Conservation (phyloP, 2,888 invertebrate genomes). For the Sceliomorpha sp. region DNA sequence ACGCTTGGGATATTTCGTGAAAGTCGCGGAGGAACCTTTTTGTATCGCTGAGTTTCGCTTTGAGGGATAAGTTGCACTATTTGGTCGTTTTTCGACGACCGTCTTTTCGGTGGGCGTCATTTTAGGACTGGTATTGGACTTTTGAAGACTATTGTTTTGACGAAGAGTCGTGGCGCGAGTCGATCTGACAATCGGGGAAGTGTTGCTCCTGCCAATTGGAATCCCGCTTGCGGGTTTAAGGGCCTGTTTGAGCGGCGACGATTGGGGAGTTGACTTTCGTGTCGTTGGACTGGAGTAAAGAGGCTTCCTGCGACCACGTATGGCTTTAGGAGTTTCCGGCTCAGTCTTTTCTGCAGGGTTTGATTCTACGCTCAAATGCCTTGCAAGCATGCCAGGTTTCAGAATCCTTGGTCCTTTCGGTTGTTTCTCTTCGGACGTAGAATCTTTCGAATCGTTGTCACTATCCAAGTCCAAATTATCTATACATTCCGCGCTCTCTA, state of each 20-base stretch:
- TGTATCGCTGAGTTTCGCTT: slow-evolving; percentile 71
- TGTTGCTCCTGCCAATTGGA: slow-evolving; percentile 73
- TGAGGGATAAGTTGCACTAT: slow-evolving; percentile 55
- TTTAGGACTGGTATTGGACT: slow-evolving; percentile 67
- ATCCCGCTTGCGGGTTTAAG: slow-evolving; percentile 62
- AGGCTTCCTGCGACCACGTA: slow-evolving; percentile 86
- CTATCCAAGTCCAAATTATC: slow-evolving; percentile 25
- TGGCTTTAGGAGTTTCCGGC: slow-evolving; percentile 81
- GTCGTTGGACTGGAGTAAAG: slow-evolving; percentile 82
- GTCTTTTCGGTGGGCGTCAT: slow-evolving; percentile 59
- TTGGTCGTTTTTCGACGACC: slow-evolving; percentile 59
- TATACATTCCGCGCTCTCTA: slow-evolving; percentile 31
- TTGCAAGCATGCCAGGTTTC: slow-evolving; percentile 78
- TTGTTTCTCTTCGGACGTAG: slow-evolving; percentile 63
- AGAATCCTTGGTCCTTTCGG: slow-evolving; percentile 80
- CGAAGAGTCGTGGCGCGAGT: slow-evolving; percentile 73
- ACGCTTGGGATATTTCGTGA: slow-evolving; percentile 68
- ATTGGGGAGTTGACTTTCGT: slow-evolving; percentile 72
- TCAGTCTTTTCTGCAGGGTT: slow-evolving; percentile 68
- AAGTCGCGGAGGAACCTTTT: slow-evolving; percentile 66
- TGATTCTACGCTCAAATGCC: slow-evolving; percentile 70
- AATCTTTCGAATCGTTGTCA: slow-evolving; percentile 51
- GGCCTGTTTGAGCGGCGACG: slow-evolving; percentile 71
- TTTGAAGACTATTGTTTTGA: slow-evolving; percentile 68
- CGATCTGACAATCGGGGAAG: slow-evolving; percentile 73